Conservation (phyloP, 2,888 invertebrate genomes). For the Leuctra nigra region DNA sequence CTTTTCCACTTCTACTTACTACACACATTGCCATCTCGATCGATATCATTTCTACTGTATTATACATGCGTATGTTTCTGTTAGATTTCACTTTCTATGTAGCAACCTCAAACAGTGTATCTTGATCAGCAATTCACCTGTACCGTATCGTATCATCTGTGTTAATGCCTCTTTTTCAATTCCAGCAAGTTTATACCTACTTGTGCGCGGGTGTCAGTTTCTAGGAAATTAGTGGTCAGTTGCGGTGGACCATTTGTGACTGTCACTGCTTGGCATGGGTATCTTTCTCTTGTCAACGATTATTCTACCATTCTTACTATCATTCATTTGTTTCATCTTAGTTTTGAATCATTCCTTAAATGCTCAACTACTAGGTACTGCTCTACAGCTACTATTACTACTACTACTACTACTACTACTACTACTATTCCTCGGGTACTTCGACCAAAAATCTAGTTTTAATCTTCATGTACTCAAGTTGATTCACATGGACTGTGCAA, state of each 20-base stretch:
- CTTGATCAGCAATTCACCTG: conserved; percentile 29
- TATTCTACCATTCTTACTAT: neutral
- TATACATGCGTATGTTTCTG: conserved; percentile 12
- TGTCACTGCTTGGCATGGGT: conserved; percentile 31
- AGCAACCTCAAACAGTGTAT: conserved; percentile 29
- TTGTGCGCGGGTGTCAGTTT: conserved; percentile 28
- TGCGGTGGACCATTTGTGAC: conserved; percentile 25
- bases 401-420: conserved; percentile 19
- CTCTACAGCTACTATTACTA: neutral
- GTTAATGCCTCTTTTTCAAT: conserved; percentile 31
- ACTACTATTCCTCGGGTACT: too few relatives aligned
- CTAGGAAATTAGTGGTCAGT: conserved; percentile 30
- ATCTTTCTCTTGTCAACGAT: conserved; percentile 27
- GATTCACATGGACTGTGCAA: too few relatives aligned
- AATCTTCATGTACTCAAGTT: too few relatives aligned
- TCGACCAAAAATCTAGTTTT: too few relatives aligned
- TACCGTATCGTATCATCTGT: conserved; percentile 30
- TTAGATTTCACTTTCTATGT: conserved; percentile 26
- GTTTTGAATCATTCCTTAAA: neutral
- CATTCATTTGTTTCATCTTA: neutral
- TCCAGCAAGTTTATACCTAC: conserved; percentile 29
- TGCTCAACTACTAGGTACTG: neutral
- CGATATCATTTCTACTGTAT: conserved; percentile 26
- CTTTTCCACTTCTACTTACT: conserved; percentile 28
- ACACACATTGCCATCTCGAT: conserved; percentile 25